phyloP scores from a whole-genome alignment of 2,797 vertebrate genomes.

The Melopsittacus undulatus region DNA sequence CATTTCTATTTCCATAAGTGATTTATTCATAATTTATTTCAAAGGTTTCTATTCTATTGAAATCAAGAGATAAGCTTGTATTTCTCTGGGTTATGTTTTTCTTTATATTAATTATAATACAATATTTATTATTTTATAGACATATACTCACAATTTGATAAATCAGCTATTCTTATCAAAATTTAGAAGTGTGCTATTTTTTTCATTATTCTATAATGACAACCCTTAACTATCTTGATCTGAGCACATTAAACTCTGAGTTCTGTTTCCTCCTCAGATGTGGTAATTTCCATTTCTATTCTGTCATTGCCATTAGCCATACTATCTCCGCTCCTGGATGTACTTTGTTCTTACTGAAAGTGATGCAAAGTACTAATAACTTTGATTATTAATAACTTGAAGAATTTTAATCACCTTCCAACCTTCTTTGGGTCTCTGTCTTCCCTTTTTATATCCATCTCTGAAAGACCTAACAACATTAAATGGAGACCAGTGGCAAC shows the following conservation, averaged over 20 bases:
- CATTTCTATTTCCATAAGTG: background rate
- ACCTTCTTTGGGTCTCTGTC: background rate
- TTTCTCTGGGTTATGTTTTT: background rate
- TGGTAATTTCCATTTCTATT: slow-evolving; percentile 13
- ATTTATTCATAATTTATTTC: background rate
- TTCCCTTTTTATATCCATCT: background rate
- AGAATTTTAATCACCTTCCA: background rate
- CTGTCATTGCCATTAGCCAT: background rate
- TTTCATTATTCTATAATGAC: background rate
- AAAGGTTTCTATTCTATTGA: background rate
- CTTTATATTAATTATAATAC: background rate
- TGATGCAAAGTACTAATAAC: background rate
- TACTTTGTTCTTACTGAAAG: background rate
- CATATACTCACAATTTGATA: background rate
- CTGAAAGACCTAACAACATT: background rate
- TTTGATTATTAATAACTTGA: background rate
- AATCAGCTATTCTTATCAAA: background rate
- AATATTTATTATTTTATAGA: background rate
- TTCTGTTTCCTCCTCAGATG: background rate
- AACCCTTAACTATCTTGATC: background rate
- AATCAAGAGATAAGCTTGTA: background rate
- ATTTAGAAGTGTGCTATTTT: background rate
- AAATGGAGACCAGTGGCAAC: fast-evolving
- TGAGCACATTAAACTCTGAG: background rate
- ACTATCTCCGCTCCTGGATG: background rate